Evolutionary conservation across 2,888 invertebrate species (phyloP), one percentile per base, ranked within the genome.

Genomic region (Lithophane socia): DNA sequence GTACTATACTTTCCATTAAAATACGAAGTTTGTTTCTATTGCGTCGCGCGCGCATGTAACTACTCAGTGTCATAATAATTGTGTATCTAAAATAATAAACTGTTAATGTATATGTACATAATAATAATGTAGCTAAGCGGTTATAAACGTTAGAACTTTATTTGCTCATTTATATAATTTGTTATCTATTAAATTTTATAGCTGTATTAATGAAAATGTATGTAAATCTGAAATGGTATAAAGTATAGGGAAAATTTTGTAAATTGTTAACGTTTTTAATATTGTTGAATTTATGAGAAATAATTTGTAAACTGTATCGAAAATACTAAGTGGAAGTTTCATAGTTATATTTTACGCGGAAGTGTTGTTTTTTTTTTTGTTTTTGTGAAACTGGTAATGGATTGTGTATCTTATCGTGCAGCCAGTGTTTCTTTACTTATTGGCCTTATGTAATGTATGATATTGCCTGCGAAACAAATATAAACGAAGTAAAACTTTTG

Each of bases 181-280:
- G 71, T 77, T 85, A 80, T 74, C 21, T 60, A 77, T 74, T 29
- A 79, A 69, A 84, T 77, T 77, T 78, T 83, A 83, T 85, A 87
- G 87, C 83, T 84, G 78, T 84, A 83, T 83, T 80, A 70, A 82
- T 74, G 70, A 83, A 81, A 86, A 88, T 90, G 77, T 83, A 90
- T 92, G 91, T 94, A 94, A 91, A 92, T 92, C 92, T 84, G 85
- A 88, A 89, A 89, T 85, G 85, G 86, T 91, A 91, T 87, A 88
- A 91, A 88, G 91, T 90, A 88, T 89, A 90, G 93, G 93, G 90
- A 89, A 88, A 92, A 90, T 91, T 92, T 94, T 94, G 93, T 95
- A 95, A 91, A 96, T 93, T 96, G 96, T 96, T 96, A 95, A 94
- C 88, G 92, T 95, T 94, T 90, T 92, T 92, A 93, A 94, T 92